Conservation (phyloP, 2,888 invertebrate genomes). For the Ligdia adustata region DNA sequence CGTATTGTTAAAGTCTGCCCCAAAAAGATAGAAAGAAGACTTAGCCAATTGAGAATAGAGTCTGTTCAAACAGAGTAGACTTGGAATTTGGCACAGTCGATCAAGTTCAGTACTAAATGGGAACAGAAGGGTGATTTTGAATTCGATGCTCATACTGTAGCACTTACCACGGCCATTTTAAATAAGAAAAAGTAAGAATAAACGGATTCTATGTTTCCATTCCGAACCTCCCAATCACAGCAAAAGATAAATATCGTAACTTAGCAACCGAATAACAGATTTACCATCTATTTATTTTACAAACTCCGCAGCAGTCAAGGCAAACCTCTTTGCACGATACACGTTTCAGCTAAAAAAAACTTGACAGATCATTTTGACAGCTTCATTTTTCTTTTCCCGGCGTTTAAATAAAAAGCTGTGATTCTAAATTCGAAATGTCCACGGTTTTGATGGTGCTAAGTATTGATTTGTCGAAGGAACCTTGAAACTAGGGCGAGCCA, state of each 20-base stretch:
- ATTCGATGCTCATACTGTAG: too few species aligned
- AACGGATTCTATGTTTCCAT: not conserved
- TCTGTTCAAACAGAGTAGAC: too few species aligned
- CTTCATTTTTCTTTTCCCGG: slow-evolving; percentile 15
- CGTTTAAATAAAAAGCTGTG: slow-evolving; percentile 1
- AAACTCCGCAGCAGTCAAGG: slow-evolving; percentile 9
- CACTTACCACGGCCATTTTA: too few species aligned
- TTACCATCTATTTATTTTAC: slow-evolving; percentile 14
- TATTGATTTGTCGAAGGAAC: slow-evolving; percentile 55
- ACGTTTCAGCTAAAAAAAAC: slow-evolving; percentile 8
- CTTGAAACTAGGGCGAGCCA: slow-evolving; percentile 52
- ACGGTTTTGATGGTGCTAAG: slow-evolving; percentile 51
- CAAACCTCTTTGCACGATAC: slow-evolving; percentile 1
- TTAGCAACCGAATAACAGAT: slow-evolving; percentile 68
- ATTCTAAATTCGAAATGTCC: not conserved
- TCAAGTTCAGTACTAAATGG: too few species aligned
- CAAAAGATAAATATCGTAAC: slow-evolving; percentile 42
- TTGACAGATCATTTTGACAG: slow-evolving; percentile 8
- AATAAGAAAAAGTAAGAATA: too few species aligned
- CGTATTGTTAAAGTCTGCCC: too few species aligned
- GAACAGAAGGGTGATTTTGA: too few species aligned
- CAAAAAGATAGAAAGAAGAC: too few species aligned
- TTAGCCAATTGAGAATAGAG: too few species aligned
- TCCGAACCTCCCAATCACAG: slow-evolving; percentile 20
- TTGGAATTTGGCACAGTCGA: too few species aligned